Conservation (phyloP, 1,140 invertebrate genomes). For the Caenorhabditis briggsae region DNA sequence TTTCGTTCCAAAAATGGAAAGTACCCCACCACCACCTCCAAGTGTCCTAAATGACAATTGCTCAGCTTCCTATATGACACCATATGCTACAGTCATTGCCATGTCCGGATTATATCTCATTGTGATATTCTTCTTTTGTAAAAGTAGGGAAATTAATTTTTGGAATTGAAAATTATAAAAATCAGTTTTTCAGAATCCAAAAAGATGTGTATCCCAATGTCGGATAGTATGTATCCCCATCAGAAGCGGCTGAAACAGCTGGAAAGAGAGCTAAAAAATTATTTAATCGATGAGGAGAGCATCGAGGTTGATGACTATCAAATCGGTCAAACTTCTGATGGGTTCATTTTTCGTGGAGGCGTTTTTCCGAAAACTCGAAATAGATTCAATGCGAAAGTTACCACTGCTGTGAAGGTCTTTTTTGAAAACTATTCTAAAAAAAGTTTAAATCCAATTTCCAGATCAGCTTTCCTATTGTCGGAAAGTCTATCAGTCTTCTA, state of each 20-base stretch:
- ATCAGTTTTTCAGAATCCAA: background rate
- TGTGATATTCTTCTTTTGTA: constrained; percentile 36
- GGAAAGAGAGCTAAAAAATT: constrained; percentile 42
- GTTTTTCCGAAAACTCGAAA: constrained; percentile 44
- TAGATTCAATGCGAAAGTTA: constrained; percentile 48
- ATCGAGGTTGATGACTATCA: constrained; percentile 41
- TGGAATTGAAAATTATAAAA: background rate
- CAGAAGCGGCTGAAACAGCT: constrained; percentile 13
- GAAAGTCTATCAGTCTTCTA: constrained; percentile 38
- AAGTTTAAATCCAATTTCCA: background rate
- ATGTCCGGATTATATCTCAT: constrained; percentile 35
- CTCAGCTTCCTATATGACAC: constrained; percentile 37
- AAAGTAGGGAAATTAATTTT: background rate
- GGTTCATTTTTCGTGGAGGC: constrained; percentile 51
- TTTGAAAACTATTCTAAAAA: background rate
- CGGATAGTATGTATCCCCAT: constrained; percentile 41
- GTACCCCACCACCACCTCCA: background rate
- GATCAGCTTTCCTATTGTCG: constrained; percentile 26
- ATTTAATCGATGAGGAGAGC: constrained; percentile 53
- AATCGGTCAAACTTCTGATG: constrained; percentile 36
- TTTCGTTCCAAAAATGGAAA: background rate
- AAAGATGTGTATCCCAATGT: constrained; percentile 40
- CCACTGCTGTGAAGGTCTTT: constrained; percentile 50
- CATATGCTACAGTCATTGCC: constrained; percentile 31
- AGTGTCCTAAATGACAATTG: constrained; percentile 49